A percentile compares a stretch with the other conserved stretches of the same genome.
Evolutionary conservation across 2,113 vertebrate genomes (phyloP).

Genomic region (Myotis brandtii): DNA sequence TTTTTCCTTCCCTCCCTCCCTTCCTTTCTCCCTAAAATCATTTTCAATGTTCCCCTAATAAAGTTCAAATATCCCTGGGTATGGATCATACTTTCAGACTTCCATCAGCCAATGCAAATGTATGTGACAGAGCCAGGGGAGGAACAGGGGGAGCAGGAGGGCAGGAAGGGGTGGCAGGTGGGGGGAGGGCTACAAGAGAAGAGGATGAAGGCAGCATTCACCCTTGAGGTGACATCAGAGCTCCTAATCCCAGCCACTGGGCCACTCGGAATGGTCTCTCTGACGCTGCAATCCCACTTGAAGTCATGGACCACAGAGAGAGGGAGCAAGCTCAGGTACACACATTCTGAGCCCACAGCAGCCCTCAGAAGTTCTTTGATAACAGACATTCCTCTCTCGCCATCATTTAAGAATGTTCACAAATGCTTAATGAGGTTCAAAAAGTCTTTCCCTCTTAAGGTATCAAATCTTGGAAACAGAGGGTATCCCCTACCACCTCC

Average conservation of each 20-base stretch:
- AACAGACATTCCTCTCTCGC: not conserved
- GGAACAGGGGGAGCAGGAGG: no score
- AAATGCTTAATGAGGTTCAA: not conserved
- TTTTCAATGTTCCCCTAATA: not conserved
- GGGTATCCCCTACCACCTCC: not conserved
- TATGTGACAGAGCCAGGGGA: no score
- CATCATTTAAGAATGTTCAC: not conserved
- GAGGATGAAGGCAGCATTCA: not conserved
- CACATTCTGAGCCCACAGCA: not conserved
- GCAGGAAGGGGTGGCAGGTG: not conserved
- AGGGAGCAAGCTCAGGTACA: not conserved
- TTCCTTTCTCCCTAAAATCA: not conserved
- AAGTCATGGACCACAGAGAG: not conserved
- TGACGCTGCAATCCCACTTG: not conserved
- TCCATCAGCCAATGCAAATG: not conserved
- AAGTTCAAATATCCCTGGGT: not conserved
- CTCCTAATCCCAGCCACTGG: not conserved
- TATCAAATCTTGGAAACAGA: not conserved
- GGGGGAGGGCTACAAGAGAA: not conserved
- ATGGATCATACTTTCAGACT: not conserved
- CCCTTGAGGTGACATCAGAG: not conserved
- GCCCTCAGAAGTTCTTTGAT: not conserved
- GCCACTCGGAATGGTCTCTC: not conserved
- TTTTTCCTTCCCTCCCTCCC: accelerated
- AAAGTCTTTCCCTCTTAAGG: not conserved